Conservation (phyloP, 2,113 vertebrate species). For the Sinocyclocheilus anophthalmus region DNA sequence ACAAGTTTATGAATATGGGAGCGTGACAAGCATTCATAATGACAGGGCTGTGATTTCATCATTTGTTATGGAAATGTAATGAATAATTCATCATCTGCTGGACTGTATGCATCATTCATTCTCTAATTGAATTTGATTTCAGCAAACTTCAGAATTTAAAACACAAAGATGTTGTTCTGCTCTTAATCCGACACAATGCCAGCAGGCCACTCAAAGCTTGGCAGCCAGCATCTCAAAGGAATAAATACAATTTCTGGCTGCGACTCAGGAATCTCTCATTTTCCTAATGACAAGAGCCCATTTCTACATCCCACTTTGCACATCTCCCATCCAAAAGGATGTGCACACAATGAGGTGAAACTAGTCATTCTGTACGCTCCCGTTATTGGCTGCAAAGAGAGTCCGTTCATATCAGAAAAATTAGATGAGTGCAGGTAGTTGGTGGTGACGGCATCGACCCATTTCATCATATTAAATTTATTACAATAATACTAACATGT, state of each 20-base stretch:
- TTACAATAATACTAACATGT: not conserved
- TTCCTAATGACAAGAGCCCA: slow-evolving; percentile 66
- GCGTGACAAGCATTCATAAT: slow-evolving; percentile 41
- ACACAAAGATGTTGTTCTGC: slow-evolving; percentile 47
- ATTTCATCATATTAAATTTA: not conserved
- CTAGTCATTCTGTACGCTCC: not conserved
- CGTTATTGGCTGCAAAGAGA: not conserved
- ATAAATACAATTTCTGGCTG: slow-evolving; percentile 64
- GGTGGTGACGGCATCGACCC: not conserved
- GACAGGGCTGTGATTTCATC: slow-evolving; percentile 46
- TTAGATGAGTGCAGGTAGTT: not conserved
- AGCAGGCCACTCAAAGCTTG: slow-evolving; percentile 71
- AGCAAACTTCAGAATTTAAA: slow-evolving; percentile 54
- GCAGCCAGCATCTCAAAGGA: slow-evolving; percentile 52
- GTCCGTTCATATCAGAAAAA: not conserved
- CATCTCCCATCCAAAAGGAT: not conserved
- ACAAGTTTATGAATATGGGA: slow-evolving; percentile 45
- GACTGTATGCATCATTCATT: slow-evolving; percentile 54
- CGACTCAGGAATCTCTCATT: slow-evolving; percentile 66
- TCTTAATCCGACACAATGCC: slow-evolving; percentile 60
- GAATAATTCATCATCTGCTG: slow-evolving; percentile 59
- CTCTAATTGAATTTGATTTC: slow-evolving; percentile 58
- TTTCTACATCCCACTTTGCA: slow-evolving; percentile 40
- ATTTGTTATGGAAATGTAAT: slow-evolving; percentile 55
- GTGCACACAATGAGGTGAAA: slow-evolving; percentile 23